phyloP scores from a whole-genome alignment of 2,888 invertebrate species.

The Philaethria dido region DNA sequence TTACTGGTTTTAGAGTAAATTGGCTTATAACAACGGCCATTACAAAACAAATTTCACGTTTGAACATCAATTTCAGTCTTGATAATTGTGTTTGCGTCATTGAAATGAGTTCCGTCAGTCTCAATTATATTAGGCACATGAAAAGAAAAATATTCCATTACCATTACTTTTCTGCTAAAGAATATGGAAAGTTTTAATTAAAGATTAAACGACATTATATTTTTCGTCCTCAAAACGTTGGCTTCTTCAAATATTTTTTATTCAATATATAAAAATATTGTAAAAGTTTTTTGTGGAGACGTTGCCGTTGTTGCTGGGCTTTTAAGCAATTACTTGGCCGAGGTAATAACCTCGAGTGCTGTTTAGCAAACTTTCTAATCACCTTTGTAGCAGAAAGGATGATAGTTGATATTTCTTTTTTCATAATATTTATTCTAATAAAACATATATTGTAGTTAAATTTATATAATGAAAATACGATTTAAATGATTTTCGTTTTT shows the following conservation, averaged over 20 bases:
- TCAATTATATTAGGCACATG: constrained; percentile 16
- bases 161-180: constrained; percentile 59
- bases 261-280: constrained; percentile 53
- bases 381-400: constrained; percentile 1
- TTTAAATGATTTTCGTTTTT: too few species aligned
- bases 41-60: constrained; percentile 11
- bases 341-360: constrained; percentile 13
- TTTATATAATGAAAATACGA: too few species aligned
- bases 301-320: constrained; percentile 10
- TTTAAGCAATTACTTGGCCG: constrained; percentile 23
- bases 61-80: constrained; percentile 3
- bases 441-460: too few species aligned
- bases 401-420: background rate
- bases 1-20: constrained; percentile 1
- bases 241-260: constrained; percentile 56
- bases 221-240: constrained; percentile 59
- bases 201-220: constrained; percentile 68
- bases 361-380: constrained; percentile 17
- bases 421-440: background rate
- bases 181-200: constrained; percentile 72
- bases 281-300: background rate
- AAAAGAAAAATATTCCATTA: constrained; percentile 51
- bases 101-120: constrained; percentile 6
- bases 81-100: constrained; percentile 22
- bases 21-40: background rate